phyloP scores from a whole-genome alignment of 2,888 invertebrate genomes.

The Troilus luridus region DNA sequence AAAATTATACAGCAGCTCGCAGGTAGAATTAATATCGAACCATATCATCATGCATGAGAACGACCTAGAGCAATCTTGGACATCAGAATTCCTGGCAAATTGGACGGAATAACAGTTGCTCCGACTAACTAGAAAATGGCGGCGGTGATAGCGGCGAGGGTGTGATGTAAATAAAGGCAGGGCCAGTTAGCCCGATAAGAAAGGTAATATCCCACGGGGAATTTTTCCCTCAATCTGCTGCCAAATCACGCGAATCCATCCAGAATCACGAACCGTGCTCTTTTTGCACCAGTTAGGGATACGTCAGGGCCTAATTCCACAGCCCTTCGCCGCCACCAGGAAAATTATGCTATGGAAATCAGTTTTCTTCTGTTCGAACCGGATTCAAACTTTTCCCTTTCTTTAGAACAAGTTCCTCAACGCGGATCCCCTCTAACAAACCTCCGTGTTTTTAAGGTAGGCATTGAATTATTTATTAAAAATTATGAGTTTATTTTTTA shows the following conservation, averaged over 20 bases:
- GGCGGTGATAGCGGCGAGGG: not conserved
- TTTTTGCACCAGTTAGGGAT: slow-evolving; percentile 22
- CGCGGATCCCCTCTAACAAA: not conserved
- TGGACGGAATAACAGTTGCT: slow-evolving; percentile 9
- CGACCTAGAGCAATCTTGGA: not conserved
- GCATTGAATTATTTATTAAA: not conserved
- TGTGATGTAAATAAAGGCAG: slow-evolving; percentile 1
- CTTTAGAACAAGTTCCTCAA: not conserved
- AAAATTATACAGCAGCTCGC: not conserved
- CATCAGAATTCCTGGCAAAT: slow-evolving; percentile 24
- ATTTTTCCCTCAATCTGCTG: slow-evolving; percentile 46
- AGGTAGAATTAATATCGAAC: not conserved
- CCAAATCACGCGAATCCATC: slow-evolving; percentile 28
- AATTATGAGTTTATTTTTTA: not conserved
- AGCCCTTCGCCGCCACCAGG: not conserved
- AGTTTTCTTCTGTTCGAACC: slow-evolving; percentile 7
- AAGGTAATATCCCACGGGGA: slow-evolving; percentile 13
- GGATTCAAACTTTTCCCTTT: not conserved
- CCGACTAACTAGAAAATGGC: slow-evolving; percentile 10
- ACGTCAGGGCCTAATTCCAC: not conserved
- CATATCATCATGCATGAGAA: not conserved
- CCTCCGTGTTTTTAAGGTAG: not conserved
- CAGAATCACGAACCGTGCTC: slow-evolving; percentile 38
- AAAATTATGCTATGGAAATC: slow-evolving; percentile 39
- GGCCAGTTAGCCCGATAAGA: slow-evolving; percentile 16